Evolutionary conservation across 2,888 invertebrate species (phyloP).

Genomic region (Sminthurinus aureus): DNA sequence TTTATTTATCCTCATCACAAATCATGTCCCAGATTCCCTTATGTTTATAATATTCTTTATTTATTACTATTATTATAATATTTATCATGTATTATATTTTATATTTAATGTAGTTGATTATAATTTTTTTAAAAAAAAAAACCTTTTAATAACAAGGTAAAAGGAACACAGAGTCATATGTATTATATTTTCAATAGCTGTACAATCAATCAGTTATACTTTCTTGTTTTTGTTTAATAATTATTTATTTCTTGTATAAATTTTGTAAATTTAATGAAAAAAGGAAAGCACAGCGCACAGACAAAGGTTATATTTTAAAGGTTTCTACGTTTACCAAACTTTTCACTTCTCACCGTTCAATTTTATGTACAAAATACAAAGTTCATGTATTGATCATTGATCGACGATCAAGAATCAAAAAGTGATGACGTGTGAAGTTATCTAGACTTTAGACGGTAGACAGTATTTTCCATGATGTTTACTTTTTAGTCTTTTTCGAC

Average conservation of each 20-base stretch:
- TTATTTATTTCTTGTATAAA: background rate
- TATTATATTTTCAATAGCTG: background rate
- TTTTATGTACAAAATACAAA: background rate
- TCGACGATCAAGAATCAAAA: too few relatives aligned
- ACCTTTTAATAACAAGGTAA: background rate
- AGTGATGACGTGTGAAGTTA: too few relatives aligned
- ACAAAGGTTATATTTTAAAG: too few relatives aligned
- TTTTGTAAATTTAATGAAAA: too few relatives aligned
- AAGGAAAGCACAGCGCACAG: too few relatives aligned
- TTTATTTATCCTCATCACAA: background rate
- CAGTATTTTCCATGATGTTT: too few relatives aligned
- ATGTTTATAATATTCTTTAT: background rate
- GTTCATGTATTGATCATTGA: too few relatives aligned
- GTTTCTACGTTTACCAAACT: background rate
- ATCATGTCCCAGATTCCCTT: background rate
- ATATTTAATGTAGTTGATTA: background rate
- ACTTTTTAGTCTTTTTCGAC: too few relatives aligned
- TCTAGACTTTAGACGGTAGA: too few relatives aligned
- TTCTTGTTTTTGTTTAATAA: background rate
- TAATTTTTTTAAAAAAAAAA: background rate
- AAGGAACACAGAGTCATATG: background rate
- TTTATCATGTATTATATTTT: background rate
- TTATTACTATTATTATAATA: background rate
- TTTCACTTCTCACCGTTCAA: background rate
- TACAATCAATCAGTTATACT: background rate